Evolutionary conservation across 2,888 invertebrate genomes (phyloP).

Genomic region (Barypeithes pellucidus): DNA sequence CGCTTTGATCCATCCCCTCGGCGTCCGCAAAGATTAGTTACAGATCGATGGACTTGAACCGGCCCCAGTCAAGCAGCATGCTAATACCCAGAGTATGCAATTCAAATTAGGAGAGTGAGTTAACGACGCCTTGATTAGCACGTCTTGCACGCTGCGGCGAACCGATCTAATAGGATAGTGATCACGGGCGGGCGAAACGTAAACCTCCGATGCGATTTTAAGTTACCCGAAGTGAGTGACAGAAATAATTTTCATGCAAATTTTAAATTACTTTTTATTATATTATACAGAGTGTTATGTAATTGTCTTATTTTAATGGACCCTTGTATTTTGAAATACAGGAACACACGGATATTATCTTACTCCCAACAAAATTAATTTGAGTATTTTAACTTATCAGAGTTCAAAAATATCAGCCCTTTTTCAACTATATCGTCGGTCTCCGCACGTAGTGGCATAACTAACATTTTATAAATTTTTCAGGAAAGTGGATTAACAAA

Average conservation of each 20-base stretch:
- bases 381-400: too few relatives aligned
- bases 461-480: too few relatives aligned
- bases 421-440: too few relatives aligned
- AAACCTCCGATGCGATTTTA: constrained; percentile 25
- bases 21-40: constrained; percentile 44
- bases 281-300: too few relatives aligned
- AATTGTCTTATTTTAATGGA: too few relatives aligned
- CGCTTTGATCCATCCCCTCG: constrained; percentile 37
- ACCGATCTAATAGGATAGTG: constrained; percentile 40
- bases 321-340: too few relatives aligned
- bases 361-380: too few relatives aligned
- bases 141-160: constrained; percentile 51
- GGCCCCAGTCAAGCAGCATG: constrained; percentile 48
- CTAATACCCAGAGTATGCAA: constrained; percentile 52
- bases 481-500: too few relatives aligned
- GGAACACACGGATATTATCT: too few relatives aligned
- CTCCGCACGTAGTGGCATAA: too few relatives aligned
- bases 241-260: constrained; percentile 25
- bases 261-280: constrained; percentile 8
- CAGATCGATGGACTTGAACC: constrained; percentile 43
- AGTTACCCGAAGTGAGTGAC: constrained; percentile 24
- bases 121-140: constrained; percentile 53
- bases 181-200: constrained; percentile 29
- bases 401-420: too few relatives aligned
- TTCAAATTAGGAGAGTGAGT: constrained; percentile 50